These are phyloP conservation scores for Diplazon laetatorius DNA, from an alignment of 2,888 invertebrate genomes.

Conservation along the genomic window DNA sequence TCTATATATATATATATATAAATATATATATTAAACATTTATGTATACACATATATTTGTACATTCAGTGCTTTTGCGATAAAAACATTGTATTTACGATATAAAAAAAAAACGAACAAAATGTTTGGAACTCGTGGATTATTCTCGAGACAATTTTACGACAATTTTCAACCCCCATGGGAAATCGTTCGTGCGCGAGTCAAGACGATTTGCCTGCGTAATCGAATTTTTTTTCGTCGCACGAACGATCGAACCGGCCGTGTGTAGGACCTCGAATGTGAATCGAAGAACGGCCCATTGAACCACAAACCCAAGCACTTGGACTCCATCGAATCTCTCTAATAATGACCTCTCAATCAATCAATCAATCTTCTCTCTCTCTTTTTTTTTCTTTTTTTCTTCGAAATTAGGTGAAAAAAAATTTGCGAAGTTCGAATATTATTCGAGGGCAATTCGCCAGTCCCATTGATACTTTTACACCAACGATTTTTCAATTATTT, in stretches of 20 bases:
- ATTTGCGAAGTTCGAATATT: no score
- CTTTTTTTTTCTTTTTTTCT: no score
- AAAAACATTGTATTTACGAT: conserved; percentile 40
- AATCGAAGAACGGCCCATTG: conserved; percentile 10
- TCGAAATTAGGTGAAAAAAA: no score
- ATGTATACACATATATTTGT: conserved; percentile 30
- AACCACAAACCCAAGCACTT: neutral
- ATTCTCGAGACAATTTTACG: neutral
- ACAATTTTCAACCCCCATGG: conserved; percentile 12
- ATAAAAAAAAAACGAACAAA: neutral
- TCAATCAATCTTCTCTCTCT: no score
- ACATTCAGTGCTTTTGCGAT: conserved; percentile 48
- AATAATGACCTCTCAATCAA: no score
- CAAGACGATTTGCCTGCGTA: conserved; percentile 32
- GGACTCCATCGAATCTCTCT: no score
- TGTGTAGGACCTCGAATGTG: conserved; percentile 5
- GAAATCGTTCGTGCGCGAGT: conserved; percentile 15
- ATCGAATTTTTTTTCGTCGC: conserved; percentile 31
- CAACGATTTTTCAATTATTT: no score
- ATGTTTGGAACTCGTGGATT: neutral
- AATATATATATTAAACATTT: no score
- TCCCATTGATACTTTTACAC: no score
- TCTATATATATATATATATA: conserved; percentile 44
- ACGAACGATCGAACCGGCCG: conserved; percentile 29
- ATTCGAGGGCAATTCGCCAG: no score